Conservation (phyloP, 2,113 vertebrate species). For the Coturnix japonica region DNA sequence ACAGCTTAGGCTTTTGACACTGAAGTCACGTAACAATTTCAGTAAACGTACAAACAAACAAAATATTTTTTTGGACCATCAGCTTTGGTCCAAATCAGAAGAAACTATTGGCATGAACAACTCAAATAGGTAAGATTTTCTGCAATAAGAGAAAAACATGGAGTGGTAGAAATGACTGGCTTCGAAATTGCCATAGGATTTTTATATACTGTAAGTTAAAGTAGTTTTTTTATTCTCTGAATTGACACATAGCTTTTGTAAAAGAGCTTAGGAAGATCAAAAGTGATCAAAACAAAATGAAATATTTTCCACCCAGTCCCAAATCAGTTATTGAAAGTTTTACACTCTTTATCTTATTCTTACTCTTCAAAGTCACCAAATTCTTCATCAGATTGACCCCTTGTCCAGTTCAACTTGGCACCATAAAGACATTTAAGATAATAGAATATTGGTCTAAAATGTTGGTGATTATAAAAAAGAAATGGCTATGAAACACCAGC, state of each 20-base stretch:
- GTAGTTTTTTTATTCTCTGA: neutral
- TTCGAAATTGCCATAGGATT: neutral
- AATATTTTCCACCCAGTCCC: neutral
- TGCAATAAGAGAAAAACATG: neutral
- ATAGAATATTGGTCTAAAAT: constrained; percentile 22
- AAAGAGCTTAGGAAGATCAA: neutral
- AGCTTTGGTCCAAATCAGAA: neutral
- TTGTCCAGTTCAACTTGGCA: neutral
- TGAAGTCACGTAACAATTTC: neutral
- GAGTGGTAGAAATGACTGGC: neutral
- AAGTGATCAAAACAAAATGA: neutral
- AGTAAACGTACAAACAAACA: neutral
- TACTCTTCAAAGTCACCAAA: neutral
- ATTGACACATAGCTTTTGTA: neutral
- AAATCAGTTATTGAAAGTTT: neutral
- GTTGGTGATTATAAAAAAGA: constrained; percentile 38
- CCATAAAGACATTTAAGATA: neutral
- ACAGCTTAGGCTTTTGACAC: neutral
- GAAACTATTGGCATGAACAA: neutral
- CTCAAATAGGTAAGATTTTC: neutral
- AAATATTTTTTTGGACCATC: neutral
- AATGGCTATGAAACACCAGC: constrained; percentile 31
- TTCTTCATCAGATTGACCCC: constrained; percentile 6
- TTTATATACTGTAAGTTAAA: neutral
- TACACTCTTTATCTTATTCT: too few species aligned